Conservation (phyloP, 2,113 vertebrate species). For the Cisticola juncidis region DNA sequence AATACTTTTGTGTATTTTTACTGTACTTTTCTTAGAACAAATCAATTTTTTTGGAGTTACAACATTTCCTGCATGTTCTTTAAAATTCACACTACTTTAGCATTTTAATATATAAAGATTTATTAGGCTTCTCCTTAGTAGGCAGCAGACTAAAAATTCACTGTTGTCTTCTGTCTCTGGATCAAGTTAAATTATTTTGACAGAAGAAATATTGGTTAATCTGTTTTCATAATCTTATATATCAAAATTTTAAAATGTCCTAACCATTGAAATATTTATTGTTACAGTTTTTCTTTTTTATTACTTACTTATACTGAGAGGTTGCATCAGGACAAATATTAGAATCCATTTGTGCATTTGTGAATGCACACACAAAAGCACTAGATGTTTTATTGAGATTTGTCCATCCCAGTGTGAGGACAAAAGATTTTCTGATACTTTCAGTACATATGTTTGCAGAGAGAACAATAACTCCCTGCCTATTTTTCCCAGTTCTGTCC, state of each 20-base stretch:
- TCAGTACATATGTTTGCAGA: neutral
- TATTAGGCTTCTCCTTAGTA: neutral
- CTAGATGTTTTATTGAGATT: neutral
- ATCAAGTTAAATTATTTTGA: neutral
- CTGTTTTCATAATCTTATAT: neutral
- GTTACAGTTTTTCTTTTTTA: neutral
- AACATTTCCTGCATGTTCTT: neutral
- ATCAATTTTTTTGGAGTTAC: neutral
- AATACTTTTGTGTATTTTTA: neutral
- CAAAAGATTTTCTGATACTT: neutral
- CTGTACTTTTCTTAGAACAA: neutral
- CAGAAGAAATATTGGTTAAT: neutral
- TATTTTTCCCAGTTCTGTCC: neutral
- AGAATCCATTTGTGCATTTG: neutral
- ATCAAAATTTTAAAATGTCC: neutral
- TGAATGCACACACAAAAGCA: neutral
- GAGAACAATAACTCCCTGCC: neutral
- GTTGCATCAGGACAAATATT: neutral
- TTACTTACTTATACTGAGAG: neutral
- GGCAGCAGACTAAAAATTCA: neutral
- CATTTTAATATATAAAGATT: neutral
- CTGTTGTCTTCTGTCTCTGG: neutral
- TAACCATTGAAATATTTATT: neutral
- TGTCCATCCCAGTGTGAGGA: neutral
- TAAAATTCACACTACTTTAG: neutral